Evolutionary conservation across 2,113 vertebrate genomes (phyloP).

Genomic region (Etheostoma cragini): DNA sequence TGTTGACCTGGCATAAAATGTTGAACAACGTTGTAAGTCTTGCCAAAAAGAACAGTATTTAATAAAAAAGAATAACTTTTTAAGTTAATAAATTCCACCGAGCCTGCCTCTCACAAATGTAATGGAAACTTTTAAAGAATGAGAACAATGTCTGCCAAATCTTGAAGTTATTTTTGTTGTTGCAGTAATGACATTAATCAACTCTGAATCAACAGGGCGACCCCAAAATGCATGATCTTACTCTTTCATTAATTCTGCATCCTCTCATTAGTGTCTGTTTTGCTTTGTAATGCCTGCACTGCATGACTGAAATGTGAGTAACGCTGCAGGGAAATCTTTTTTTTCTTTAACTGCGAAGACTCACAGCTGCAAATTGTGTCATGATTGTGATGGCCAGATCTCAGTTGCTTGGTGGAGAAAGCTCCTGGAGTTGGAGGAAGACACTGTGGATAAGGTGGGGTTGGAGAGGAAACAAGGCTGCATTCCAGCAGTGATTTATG

Average conservation of each 20-base stretch:
- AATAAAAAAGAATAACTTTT: background rate
- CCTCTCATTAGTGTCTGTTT: conserved; percentile 36
- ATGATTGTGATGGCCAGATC: conserved; percentile 36
- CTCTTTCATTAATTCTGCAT: conserved; percentile 27
- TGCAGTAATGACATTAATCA: conserved; percentile 6
- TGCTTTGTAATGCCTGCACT: conserved; percentile 1
- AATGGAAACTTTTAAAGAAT: conserved; percentile 7
- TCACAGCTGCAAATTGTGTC: conserved; percentile 45
- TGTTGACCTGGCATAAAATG: background rate
- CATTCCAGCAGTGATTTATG: conserved; percentile 81
- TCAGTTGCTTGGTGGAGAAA: conserved; percentile 38
- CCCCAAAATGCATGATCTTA: background rate
- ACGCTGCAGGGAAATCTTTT: background rate
- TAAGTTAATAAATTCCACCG: background rate
- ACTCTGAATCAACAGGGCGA: background rate
- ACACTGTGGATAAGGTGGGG: conserved; percentile 68
- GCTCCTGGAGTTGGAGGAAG: conserved; percentile 58
- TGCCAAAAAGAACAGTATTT: background rate
- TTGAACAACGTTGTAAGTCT: background rate
- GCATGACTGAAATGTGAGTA: conserved; percentile 26
- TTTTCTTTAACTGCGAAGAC: background rate
- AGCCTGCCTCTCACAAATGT: background rate
- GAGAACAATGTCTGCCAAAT: conserved; percentile 5
- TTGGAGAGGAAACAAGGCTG: conserved; percentile 70
- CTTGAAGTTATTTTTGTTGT: background rate